Base-by-base conservation (phyloP, 2,888 invertebrate genomes). In the Meandrusa payeni region DNA sequence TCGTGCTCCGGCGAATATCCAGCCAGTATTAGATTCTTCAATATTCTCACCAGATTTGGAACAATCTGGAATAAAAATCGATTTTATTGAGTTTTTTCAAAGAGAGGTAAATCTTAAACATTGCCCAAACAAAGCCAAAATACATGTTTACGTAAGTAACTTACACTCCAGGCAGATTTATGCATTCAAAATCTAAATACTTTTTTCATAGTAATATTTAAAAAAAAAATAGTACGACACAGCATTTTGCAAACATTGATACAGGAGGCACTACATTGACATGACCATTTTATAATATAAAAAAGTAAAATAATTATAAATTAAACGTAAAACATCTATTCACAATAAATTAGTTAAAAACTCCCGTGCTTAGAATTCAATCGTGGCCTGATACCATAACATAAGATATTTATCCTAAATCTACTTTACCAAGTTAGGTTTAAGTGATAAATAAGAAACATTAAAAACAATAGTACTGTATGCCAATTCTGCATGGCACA, bases 1-100 rank as follows among this genome's bases (percentile, higher is more conserved):
- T 99, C 99, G 78, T 99, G 99, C 74, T 99, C 99, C 5, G 99
- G 99, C 17, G 99, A 99, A 87, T 99, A 99, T 13, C 99, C 99
- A 41, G 98, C 97, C 88, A 99, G 90, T 59, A 99, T 98, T 55
- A 99, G 90, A 82, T 98, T 99, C 89, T 99, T 99, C 78, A 99
- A 87, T 76, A 99, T 98, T 68, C 99, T 92, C 64, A 99, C 99
- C 81, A 99, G 89, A 82, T 98, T 99, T 46, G 99, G 98, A 60
- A 99, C 99, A 80, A 99, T 95, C 98, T 99, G 90, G 42, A 90
- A 90, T 64, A 54, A 72, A 72, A 63, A 57, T 41, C 38, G n/a
- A 44, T 2, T 3, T 31, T 43, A 50, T 24, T 22, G 47, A 3
- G 11, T 3, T 4, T 9, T 7, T 27, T 19, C 19, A 12, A 40